Base-by-base conservation (phyloP, 2,888 invertebrate species). In the Callosobruchus maculatus region DNA sequence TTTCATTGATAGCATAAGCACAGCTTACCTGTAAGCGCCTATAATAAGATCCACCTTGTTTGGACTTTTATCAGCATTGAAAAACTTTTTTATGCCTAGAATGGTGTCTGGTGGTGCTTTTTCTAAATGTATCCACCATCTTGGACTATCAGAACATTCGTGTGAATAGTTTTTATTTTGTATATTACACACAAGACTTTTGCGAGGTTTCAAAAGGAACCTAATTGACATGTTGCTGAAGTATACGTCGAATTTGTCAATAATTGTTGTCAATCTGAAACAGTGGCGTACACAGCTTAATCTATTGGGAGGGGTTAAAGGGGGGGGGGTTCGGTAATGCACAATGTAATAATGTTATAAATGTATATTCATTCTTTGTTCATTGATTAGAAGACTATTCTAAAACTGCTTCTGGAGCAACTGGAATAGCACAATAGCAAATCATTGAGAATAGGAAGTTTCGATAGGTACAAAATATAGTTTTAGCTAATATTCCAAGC, bases 31-130 rank as follows among this genome's bases (percentile, higher is more conserved):
- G 88, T 99, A 99, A 9, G 99, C 98, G 76, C 97, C 97, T 4
- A 93, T 97, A 76, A 98, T 98, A 71, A 99, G 91, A 88, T 99
- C 99, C 77, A 99, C 94, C 88, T 99, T 99, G 81, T 96, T 96
- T 0, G 96, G 92, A 86, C 96, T 94, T 0, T 90, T 88, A 86
- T 99, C 98, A 77, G 89, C 91, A 86, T 97, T 98, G 88, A 90
- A 99, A 0, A 99, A 98, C 87, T 99, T 99, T 0, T 98, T 95
- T 67, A 99, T 94, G 66, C 99, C 99, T 71, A 99, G 89, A 88
- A 99, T 99, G 21, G 96, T 95, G 90, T 99, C 99, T 3, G 98
- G 98, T 21, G 98, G 98, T 5, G 98, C 98, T 96, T 98, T 95
- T 85, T 93, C 92, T 13, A 99, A 97, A 85, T 94, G 91, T 74